Evolutionary conservation across 2,113 vertebrate genomes (phyloP), one percentile per base, ranked within the genome.

Genomic region (Microtus ochrogaster): DNA sequence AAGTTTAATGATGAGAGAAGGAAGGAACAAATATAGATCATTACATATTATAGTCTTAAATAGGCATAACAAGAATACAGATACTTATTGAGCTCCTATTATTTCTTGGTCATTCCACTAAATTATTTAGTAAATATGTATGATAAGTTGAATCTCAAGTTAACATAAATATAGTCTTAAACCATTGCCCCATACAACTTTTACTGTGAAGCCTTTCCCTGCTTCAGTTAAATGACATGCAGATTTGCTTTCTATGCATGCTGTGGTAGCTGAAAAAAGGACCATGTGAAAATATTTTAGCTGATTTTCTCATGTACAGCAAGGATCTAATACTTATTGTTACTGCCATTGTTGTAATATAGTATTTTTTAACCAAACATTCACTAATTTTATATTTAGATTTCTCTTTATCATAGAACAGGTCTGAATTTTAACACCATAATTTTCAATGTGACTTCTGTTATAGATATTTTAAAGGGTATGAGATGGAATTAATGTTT

Each of bases 1-100:
- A 70, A 76, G 90, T 87, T 95, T 33, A 52, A 17, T 92, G 52
- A 86, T n/a, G 66, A 79, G 36, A 73, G 86, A 93, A 90, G 78
- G 0, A 11, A 87, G 33, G 11, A 17, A 19, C 49, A 72, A 26
- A 5, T 72, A 30, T 14, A 55, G 19, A 92, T 2, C 5, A 55
- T 2, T 28, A 8, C 7, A 4, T 82, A 24, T 41, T 52, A 77
- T 0, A 65, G 41, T 61, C 19, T 14, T 81, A 63, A 73, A 84
- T 63, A 89, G 74, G 79, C 5, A 44, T 79, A 4, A 22, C 3
- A 82, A 66, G 26, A 68, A 41, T 17, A 47, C 21, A 2, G 3
- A 49, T 17, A n/a, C 5, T 5, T 63, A 84, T 17, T 36, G 52
- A 85, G 61, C 26, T 5, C 89, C 30, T 84, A 19, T 81, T 77